Conservation (phyloP, 2,888 invertebrate species). For the Cryptosula pallasiana region DNA sequence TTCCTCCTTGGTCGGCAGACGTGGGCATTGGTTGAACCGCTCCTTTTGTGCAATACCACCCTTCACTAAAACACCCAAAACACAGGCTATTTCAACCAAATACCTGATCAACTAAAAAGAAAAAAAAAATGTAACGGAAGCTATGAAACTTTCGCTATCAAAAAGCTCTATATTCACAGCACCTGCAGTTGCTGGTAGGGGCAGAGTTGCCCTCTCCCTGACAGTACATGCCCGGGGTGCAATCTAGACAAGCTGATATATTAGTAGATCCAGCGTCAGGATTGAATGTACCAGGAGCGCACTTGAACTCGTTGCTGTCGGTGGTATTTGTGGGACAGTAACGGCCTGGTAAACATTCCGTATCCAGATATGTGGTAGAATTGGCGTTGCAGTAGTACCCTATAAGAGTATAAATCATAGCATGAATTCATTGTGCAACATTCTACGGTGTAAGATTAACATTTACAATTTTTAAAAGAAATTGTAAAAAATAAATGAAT, state of each 20-base stretch:
- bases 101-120: no score
- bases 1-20: constrained; percentile 38
- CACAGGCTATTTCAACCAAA: no score
- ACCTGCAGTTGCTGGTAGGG: constrained; percentile 43
- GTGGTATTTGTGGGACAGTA: constrained; percentile 45
- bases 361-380: constrained; percentile 39
- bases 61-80: constrained; percentile 37
- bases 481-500: no score
- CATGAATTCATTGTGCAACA: no score
- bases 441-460: no score
- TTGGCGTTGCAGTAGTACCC: constrained; percentile 46
- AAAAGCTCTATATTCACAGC: no score
- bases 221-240: constrained; percentile 40
- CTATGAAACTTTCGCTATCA: no score
- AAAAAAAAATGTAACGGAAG: no score
- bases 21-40: constrained; percentile 39
- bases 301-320: constrained; percentile 34
- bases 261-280: constrained; percentile 32
- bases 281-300: constrained; percentile 40
- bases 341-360: constrained; percentile 42
- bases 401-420: constrained; percentile 26
- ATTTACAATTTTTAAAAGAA: no score
- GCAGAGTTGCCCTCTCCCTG: constrained; percentile 34
- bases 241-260: constrained; percentile 34
- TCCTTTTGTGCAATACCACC: constrained; percentile 44